phyloP scores from a whole-genome alignment of 2,797 vertebrate genomes.

The Malacoraja senta region DNA sequence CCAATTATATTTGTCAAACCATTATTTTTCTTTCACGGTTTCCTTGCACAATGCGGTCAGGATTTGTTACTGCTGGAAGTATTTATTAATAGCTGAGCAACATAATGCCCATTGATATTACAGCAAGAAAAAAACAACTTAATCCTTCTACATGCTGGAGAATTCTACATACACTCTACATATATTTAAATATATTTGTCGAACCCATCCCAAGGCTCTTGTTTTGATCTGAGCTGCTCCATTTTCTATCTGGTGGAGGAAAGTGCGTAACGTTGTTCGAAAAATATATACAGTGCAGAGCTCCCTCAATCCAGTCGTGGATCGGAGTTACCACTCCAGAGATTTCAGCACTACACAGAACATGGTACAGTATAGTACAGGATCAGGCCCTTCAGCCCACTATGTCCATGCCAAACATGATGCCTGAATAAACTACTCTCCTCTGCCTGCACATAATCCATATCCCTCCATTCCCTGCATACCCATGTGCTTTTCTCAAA shows the following conservation, averaged over 20 bases:
- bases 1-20: too few relatives aligned
- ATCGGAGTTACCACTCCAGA: not conserved
- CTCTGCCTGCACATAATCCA: too few relatives aligned
- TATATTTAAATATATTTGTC: slow-evolving; percentile 11
- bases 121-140: not conserved
- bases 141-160: not conserved
- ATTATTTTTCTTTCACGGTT: not conserved
- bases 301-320: not conserved
- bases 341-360: not conserved
- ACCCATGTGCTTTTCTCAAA: too few relatives aligned
- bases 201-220: not conserved
- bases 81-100: not conserved
- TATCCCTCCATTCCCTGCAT: too few relatives aligned
- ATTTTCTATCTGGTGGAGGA: not conserved
- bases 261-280: not conserved
- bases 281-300: not conserved
- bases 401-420: too few relatives aligned
- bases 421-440: too few relatives aligned
- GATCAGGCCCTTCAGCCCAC: too few relatives aligned
- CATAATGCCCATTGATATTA: not conserved
- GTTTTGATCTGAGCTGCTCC: not conserved
- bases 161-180: not conserved
- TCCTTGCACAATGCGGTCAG: not conserved
- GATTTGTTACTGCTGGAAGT: not conserved
- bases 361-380: too few relatives aligned